Conservation (phyloP, 1,140 invertebrate species). For the Zeugodacus cucurbitae region DNA sequence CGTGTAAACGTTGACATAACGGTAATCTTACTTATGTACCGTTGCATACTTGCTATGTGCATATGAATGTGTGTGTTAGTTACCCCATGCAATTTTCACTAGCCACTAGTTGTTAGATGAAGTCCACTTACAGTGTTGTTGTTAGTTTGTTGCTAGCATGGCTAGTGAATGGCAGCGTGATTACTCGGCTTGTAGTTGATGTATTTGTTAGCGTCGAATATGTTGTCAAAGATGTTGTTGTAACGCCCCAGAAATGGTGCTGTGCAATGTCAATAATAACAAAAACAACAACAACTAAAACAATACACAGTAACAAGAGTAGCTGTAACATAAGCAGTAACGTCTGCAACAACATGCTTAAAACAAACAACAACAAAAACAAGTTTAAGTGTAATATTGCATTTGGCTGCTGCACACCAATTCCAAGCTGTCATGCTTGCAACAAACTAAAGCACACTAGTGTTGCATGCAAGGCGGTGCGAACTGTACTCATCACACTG, state of each 20-base stretch:
- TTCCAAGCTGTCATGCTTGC: background rate
- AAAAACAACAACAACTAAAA: background rate
- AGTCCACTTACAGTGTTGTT: background rate
- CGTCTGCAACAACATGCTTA: background rate
- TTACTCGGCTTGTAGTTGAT: background rate
- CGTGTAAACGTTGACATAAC: background rate
- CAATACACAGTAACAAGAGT: background rate
- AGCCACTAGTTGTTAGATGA: background rate
- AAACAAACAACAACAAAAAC: background rate
- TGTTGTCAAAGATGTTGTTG: slow-evolving; percentile 19
- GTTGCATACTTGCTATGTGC: background rate
- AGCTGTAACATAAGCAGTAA: background rate
- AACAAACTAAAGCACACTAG: slow-evolving; percentile 2
- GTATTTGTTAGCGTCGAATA: background rate
- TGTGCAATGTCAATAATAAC: background rate
- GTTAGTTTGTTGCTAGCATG: background rate
- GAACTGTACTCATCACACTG: background rate
- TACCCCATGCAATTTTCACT: background rate
- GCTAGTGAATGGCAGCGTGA: background rate
- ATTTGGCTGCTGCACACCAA: background rate
- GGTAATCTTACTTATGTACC: background rate
- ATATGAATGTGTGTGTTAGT: background rate
- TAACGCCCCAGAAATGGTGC: background rate
- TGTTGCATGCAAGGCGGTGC: background rate
- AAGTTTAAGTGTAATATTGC: background rate